Base-by-base conservation (phyloP, 2,888 invertebrate genomes). In the Ryuthela nishihirai region DNA sequence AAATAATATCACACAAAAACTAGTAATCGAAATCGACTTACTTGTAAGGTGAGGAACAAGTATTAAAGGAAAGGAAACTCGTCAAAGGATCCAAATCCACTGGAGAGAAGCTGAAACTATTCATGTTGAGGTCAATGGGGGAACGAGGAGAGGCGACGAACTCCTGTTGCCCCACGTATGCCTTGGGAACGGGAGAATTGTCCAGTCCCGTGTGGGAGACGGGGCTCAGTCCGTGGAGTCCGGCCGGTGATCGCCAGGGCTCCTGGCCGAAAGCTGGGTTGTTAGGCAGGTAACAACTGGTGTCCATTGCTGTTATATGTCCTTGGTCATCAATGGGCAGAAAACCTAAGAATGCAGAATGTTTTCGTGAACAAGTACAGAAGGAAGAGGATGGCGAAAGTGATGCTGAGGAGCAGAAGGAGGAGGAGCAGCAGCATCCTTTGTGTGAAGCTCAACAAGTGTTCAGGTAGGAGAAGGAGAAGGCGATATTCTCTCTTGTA, bases 281-380 rank as follows among this genome's bases (percentile, higher is more conserved):
- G 61, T 61, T 61, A 40, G 61, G 61, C 52, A 61, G 40, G 47
- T 61, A 61, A 25, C 55, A 55, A 12, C 35, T 26, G 17, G 29
- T 23, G 26, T 44, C 44, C 44, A 44, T 44, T 32, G 18, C 34
- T 34, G n/a, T 17, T 34, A 15, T 34, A 34, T 15, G 20, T 18
- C 17, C 24, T 12, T 25, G 15, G 18, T 38, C 46, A 38, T 46
- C 46, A 41, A 24, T 21, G 29, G 38, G 32, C 49, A 34, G 46
- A 58, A 58, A 58, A 58, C 58, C 38, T 53, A 58, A 52, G 52
- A 58, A 47, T 58, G 58, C 58, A 47, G 32, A 34, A 34, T 34
- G 34, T 34, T 17, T 34, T 34, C 17, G 34, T 15, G 17, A 34
- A 15, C 34, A 34, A 34, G 17, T 17, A 34, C 17, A 34, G 34